These are phyloP conservation scores for Pogonomyrmex barbatus DNA, from an alignment of 1,140 invertebrate genomes.

Conservation along the genomic window DNA sequence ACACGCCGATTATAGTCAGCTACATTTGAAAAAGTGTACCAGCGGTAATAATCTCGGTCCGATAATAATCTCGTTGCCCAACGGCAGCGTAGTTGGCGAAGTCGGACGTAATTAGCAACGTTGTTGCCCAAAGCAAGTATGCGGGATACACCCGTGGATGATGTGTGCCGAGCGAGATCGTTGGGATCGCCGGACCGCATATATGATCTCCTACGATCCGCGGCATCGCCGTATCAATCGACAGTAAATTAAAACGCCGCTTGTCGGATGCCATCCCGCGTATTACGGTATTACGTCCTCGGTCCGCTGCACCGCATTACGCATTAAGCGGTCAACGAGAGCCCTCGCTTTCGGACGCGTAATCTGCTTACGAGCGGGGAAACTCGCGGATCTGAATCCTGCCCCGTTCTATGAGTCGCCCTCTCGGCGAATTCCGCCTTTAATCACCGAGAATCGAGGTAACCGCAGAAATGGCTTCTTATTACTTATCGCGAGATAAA, in stretches of 20 bases:
- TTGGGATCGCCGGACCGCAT: slow-evolving; percentile 19
- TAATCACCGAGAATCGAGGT: slow-evolving; percentile 33
- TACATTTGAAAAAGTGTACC: slow-evolving; percentile 6
- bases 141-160: slow-evolving; percentile 43
- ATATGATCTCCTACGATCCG: slow-evolving; percentile 46
- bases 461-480: slow-evolving; percentile 9
- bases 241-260: slow-evolving; percentile 72
- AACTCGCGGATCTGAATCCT: background rate
- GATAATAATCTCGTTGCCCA: slow-evolving; percentile 32
- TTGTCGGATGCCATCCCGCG: slow-evolving; percentile 62
- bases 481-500: slow-evolving; percentile 2
- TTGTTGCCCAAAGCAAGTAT: slow-evolving; percentile 68
- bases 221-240: slow-evolving; percentile 59
- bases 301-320: slow-evolving; percentile 19
- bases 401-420: background rate
- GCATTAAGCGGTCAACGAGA: slow-evolving; percentile 42
- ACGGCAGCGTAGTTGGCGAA: background rate
- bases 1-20: background rate
- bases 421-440: background rate
- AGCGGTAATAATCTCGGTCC: too few species aligned
- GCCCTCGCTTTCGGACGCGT: slow-evolving; percentile 41
- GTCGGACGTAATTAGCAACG: slow-evolving; percentile 62
- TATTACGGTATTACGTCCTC: slow-evolving; percentile 45
- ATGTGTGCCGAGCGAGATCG: background rate
- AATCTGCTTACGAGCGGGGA: slow-evolving; percentile 27